Conservation (phyloP, 1,140 invertebrate species). For the Drosophila biarmipes region DNA sequence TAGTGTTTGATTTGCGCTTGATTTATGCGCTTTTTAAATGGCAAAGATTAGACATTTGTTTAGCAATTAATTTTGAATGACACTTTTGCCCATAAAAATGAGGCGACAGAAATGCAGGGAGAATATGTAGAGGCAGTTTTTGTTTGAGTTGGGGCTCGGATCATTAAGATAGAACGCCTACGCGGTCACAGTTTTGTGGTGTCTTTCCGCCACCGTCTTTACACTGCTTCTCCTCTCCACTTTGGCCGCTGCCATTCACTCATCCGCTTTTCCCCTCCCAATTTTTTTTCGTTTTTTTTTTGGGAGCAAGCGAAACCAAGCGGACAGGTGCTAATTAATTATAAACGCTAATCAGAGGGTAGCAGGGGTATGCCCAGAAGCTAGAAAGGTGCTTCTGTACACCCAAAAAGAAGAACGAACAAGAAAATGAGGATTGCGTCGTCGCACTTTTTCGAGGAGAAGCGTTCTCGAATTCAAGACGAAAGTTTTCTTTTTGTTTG, state of each 20-base stretch:
- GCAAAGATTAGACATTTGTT: constrained; percentile 83
- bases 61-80: constrained; percentile 78
- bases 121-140: neutral
- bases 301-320: constrained; percentile 52
- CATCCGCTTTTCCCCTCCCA: constrained; percentile 9
- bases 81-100: constrained; percentile 61
- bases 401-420: too few species aligned
- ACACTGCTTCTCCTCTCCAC: constrained; percentile 6
- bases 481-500: too few species aligned
- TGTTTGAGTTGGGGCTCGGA: neutral
- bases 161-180: constrained; percentile 41
- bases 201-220: constrained; percentile 26
- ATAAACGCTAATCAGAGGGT: constrained; percentile 40
- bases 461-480: too few species aligned
- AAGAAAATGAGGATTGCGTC: too few species aligned
- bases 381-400: neutral
- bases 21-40: constrained; percentile 82
- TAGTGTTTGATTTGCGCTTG: constrained; percentile 76
- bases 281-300: constrained; percentile 3
- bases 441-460: too few species aligned
- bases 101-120: constrained; percentile 29
- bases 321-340: constrained; percentile 76
- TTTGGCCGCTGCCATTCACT: constrained; percentile 15
- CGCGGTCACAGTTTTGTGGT: constrained; percentile 24
- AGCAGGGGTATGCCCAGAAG: constrained; percentile 1